phyloP scores from a whole-genome alignment of 2,113 vertebrate species.

The Lophotis ruficrista region DNA sequence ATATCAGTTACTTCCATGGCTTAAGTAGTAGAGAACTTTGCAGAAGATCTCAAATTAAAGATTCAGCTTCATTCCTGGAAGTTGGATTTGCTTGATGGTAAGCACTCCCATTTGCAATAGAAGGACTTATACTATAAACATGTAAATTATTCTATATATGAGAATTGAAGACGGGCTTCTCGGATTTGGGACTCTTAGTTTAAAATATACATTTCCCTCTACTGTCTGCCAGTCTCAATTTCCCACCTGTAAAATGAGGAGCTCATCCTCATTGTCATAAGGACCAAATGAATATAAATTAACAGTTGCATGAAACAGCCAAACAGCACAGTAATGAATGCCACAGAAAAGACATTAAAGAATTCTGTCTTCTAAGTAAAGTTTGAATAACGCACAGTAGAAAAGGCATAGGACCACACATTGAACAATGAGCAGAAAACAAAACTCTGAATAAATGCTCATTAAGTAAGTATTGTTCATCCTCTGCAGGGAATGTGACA shows the following conservation, averaged over 20 bases:
- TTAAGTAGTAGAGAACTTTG: not conserved
- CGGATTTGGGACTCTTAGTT: not conserved
- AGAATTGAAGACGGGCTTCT: not conserved
- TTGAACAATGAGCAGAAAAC: not conserved
- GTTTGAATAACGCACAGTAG: not conserved
- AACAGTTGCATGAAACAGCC: not conserved
- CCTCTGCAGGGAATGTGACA: not conserved
- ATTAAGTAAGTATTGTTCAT: not conserved
- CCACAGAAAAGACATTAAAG: not conserved
- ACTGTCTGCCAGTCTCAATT: not conserved
- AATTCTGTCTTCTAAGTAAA: not conserved
- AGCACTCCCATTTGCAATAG: not conserved
- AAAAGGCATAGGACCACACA: not conserved
- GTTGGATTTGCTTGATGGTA: not conserved
- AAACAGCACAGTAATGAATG: not conserved
- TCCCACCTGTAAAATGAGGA: not conserved
- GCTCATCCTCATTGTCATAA: not conserved
- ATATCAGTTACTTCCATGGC: not conserved
- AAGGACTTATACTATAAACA: not conserved
- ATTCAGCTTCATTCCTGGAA: not conserved
- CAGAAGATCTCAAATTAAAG: not conserved
- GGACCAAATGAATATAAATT: not conserved
- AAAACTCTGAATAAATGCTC: not conserved
- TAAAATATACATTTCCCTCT: not conserved
- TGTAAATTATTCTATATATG: not conserved